Percentiles rank a stretch among this genome's conserved stretches.
Conservation (phyloP, 2,113 vertebrate genomes). For the Callospermophilus lateralis region DNA sequence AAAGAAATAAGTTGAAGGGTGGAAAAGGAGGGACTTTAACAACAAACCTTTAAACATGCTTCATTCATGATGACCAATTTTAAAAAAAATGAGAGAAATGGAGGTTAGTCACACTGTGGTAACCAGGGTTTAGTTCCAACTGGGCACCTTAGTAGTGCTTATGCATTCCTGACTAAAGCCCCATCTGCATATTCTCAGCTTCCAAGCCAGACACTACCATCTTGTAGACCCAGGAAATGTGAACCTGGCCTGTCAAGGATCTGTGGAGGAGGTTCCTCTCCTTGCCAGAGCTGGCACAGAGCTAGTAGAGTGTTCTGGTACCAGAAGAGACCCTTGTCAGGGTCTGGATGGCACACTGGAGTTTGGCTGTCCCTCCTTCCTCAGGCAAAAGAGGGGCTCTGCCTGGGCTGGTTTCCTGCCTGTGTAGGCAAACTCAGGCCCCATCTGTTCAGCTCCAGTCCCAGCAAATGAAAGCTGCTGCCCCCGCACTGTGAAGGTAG, state of each 20-base stretch:
- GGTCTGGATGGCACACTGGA: not conserved
- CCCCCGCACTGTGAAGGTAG: not conserved
- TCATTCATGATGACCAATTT: not conserved
- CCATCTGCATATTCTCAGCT: not conserved
- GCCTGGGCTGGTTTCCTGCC: constrained; percentile 48
- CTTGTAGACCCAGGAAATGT: not conserved
- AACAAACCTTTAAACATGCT: not conserved
- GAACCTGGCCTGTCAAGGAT: not conserved
- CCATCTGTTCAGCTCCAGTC: constrained; percentile 61
- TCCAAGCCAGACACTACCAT: not conserved
- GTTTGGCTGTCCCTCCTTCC: not conserved
- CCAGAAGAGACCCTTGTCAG: not conserved
- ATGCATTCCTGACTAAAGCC: not conserved
- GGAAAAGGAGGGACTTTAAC: not conserved
- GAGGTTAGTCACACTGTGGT: not conserved
- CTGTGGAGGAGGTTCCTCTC: not conserved
- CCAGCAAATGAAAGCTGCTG: constrained; percentile 51
- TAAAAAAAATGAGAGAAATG: not conserved
- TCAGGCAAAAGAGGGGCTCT: not conserved
- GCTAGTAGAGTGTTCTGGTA: not conserved
- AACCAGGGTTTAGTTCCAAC: not conserved
- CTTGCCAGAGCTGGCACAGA: not conserved
- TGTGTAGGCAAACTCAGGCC: constrained; percentile 26
- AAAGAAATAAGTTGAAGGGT: not conserved
- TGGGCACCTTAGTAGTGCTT: not conserved